Evolutionary conservation across 2,888 invertebrate genomes (phyloP), one percentile per base, ranked within the genome.

Genomic region (Melieria crassipennis): DNA sequence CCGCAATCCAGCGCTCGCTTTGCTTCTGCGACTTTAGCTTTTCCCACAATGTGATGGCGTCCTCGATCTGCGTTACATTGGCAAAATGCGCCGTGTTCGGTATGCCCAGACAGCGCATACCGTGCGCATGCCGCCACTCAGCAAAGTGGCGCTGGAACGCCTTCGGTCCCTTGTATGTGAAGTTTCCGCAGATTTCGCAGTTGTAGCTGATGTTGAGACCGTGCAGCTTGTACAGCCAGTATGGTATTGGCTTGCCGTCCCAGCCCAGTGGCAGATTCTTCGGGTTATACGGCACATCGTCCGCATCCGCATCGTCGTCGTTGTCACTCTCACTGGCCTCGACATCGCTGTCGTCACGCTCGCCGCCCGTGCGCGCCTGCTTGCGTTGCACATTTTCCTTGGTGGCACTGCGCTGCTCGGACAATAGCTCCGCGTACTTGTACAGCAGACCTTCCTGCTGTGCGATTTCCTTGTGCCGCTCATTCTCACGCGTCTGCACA

Each of bases 41-140:
- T 83, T 98, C 97, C 99, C 99, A 99, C 75, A 99, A 88, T 55
- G 97, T 96, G 64, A 99, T 90, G 0, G 99, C 99, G 86, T 99
- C 99, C 86, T 98, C 98, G 79, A 99, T 99, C 84, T 97, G 96
- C 0, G 99, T 99, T 52, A 99, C 99, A 86, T 99, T 99, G 0
- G 99, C 99, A 88, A 99, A 99, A 88, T 99, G 99, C 0, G 99
- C 99, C 0, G 99, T 99, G 87, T 99, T 99, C 0, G 99, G 99
- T 79, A 99, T 99, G 6, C 99, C 99, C 13, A 99, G 90, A 85
- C 99, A 99, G 42, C 98, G 90, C 99, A 99, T 99, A 50, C 99
- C 99, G 85, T 94, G 94, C 10, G 94, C 94, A 81, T 94, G 94
- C 43, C 94, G 88, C 94, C 94, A 94, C 84, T 94, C 94, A 0